Base-by-base conservation (phyloP, 2,888 invertebrate genomes). In the Lycia hirtaria region DNA sequence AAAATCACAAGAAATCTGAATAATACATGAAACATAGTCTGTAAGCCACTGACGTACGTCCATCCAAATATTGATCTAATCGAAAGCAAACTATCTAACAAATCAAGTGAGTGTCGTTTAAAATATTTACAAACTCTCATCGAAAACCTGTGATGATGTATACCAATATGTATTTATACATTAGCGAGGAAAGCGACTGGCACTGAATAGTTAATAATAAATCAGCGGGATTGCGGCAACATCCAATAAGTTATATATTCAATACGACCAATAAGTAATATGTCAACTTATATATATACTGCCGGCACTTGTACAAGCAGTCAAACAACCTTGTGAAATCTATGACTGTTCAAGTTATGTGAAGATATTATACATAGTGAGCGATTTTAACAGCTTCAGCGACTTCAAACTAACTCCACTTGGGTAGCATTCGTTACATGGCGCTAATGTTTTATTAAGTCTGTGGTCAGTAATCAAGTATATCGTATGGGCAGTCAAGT, bases 271-370 rank as follows among this genome's bases (percentile, higher is more conserved):
- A 56, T 59, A 56, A 55, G 60, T 58, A 53, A 58, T n/a, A n/a
- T n/a, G n/a, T n/a, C n/a, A n/a, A n/a, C n/a, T n/a, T n/a, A n/a
- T n/a, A n/a, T n/a, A n/a, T n/a, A n/a, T n/a, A 65, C 37, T 60
- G 35, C 32, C 28, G 28, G 20, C 60, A 64, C 56, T 53, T 60
- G 60, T 53, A 32, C 49, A 60, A 60, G 30, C 60, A 57, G 44
- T 26, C 49, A 60, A 60, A 24, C 60, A 57, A 40, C 26, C 40
- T 60, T 54, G 55, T 40, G 48, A 52, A 62, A 60, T 45, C 60
- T 55, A 44, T n/a, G 40, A 15, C 43, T n/a, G n/a, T 26, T 4
- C 33, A 38, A 38, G 28, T 60, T 48, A 59, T 45, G 33, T 47
- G 17, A 59, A 45, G 37, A 38, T 51, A 47, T 40, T 38, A 7